These are phyloP conservation scores for Lordiphosa andalusiaca DNA, from an alignment of 2,888 invertebrate species.

Conservation along the genomic window DNA sequence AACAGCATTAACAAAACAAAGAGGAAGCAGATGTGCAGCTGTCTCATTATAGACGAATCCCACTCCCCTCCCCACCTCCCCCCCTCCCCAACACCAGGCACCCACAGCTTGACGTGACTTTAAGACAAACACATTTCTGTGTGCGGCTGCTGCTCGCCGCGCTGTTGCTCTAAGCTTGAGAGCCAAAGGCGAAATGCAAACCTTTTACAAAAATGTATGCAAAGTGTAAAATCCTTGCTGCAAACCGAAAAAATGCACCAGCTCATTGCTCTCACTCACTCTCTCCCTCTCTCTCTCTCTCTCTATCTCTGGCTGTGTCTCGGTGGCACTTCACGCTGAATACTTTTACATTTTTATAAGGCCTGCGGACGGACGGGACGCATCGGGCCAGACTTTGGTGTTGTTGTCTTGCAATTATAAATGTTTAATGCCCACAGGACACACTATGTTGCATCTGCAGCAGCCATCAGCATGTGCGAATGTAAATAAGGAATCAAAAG, in stretches of 20 bases:
- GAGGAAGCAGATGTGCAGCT: slow-evolving; percentile 47
- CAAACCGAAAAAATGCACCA: slow-evolving; percentile 25
- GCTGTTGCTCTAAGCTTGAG: slow-evolving; percentile 43
- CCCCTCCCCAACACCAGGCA: background rate
- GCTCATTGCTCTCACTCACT: slow-evolving; percentile 5
- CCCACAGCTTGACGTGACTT: slow-evolving; percentile 56
- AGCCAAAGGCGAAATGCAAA: slow-evolving; percentile 60
- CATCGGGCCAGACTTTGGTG: slow-evolving; percentile 17
- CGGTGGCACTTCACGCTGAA: slow-evolving; percentile 37
- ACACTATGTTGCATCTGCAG: slow-evolving; percentile 9
- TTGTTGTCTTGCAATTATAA: slow-evolving; percentile 73
- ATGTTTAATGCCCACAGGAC: slow-evolving; percentile 68
- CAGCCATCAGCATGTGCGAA: slow-evolving; percentile 10
- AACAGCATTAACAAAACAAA: slow-evolving; percentile 65
- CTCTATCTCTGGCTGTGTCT: background rate
- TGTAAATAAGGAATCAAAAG: slow-evolving; percentile 1
- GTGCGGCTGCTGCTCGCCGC: slow-evolving; percentile 16
- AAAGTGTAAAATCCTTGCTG: slow-evolving; percentile 15
- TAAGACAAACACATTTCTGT: slow-evolving; percentile 62
- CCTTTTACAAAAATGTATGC: slow-evolving; percentile 23
- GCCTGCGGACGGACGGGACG: slow-evolving; percentile 28
- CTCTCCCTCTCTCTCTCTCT: too few relatives aligned
- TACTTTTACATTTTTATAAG: slow-evolving; percentile 41
- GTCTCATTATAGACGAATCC: slow-evolving; percentile 57
- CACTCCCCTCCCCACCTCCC: background rate